Conservation (phyloP, 2,797 vertebrate species). For the Lutjanus campechanus region DNA sequence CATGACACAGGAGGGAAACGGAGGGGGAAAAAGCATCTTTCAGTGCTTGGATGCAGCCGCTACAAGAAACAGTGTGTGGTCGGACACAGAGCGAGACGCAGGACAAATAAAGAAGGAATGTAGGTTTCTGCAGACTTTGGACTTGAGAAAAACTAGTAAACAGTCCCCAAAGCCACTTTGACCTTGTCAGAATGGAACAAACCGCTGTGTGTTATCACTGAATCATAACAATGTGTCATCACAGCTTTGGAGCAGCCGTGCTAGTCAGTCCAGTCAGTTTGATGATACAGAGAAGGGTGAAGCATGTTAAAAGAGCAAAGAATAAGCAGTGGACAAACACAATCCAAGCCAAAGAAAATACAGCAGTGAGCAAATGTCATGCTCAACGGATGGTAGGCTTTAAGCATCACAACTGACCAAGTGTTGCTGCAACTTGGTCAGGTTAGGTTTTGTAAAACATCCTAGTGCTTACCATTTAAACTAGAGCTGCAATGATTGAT, state of each 20-base stretch:
- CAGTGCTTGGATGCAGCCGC: conserved; percentile 9
- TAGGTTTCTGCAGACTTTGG: conserved; percentile 54
- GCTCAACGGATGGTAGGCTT: neutral
- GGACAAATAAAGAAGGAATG: conserved; percentile 33
- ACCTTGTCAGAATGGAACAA: conserved; percentile 18
- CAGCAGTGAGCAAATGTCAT: neutral
- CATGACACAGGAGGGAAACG: neutral
- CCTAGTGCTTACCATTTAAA: neutral
- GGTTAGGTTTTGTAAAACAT: neutral
- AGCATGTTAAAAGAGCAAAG: neutral
- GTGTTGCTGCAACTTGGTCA: neutral
- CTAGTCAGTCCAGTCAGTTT: neutral
- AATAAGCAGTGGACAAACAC: neutral
- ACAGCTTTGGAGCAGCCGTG: neutral
- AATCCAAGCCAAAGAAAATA: neutral
- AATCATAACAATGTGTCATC: conserved; percentile 24
- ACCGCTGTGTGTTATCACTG: conserved; percentile 13
- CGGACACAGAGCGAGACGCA: conserved; percentile 23
- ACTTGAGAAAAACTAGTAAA: conserved; percentile 41
- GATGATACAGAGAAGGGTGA: neutral
- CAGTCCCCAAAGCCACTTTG: conserved; percentile 13
- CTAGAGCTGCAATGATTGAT: too few relatives aligned
- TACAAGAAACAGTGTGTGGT: neutral
- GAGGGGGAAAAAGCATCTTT: neutral
- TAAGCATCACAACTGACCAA: neutral